Evolutionary conservation across 2,888 invertebrate genomes (phyloP), one percentile per base, ranked within the genome.

Genomic region (Morpho deidamia): DNA sequence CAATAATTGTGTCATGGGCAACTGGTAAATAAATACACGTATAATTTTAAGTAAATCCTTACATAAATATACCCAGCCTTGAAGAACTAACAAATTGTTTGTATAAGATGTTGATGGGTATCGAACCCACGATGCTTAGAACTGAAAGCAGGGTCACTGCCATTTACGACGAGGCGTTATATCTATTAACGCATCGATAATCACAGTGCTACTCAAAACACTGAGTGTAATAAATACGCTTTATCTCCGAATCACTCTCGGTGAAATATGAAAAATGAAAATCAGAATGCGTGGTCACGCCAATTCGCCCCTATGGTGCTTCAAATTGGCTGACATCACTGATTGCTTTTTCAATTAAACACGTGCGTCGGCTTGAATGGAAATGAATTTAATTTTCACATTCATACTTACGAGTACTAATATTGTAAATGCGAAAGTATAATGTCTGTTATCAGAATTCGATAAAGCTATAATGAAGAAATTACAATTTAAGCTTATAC

Each of bases 261-360:
- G 47, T 44, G 51, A 48, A 55, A 49, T 42, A 38, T 41, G 43
- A 46, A 51, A 53, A 57, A 59, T 51, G 56, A 56, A 54, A 53
- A 33, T 34, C 56, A 38, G 48, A 55, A 42, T 34, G 51, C 48
- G 51, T 46, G 55, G 55, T 57, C 52, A 53, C 54, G 53, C 53
- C 53, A 58, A 56, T 56, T 59, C 41, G 53, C 55, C 40, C 23
- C 4, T 23, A 23, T 23, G 5, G 23, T 23, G 23, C 23, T 23
- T 23, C 23, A 41, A 58, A 50, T 56, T 65, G 48, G 64, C 65
- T 69, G 69, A 69, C 69, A 69, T 63, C 69, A 60, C 61, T 70
- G 72, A 75, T 75, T 73, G 74, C 60, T 69, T 73, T 76, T 74
- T 66, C 74, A 74, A 74, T 76, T 73, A 72, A 72, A 71, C 69